A percentile compares a stretch with the other conserved stretches of the same genome.
phyloP scores from a whole-genome alignment of 1,140 invertebrate species.

The Parapsyche elsis region DNA sequence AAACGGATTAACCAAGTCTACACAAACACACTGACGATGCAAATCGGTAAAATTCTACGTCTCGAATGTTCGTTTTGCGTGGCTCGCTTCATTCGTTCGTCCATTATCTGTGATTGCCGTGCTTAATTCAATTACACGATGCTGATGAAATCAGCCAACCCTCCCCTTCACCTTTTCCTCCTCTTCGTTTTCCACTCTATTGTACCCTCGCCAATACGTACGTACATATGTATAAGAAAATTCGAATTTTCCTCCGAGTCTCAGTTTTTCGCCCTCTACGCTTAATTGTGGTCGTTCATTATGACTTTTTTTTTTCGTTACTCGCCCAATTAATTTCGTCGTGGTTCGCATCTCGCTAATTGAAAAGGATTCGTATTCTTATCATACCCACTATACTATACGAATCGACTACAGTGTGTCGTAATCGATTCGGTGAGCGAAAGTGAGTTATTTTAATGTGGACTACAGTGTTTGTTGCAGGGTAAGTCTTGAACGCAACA shows the following conservation, averaged over 20 bases:
- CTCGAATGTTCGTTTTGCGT: conserved; percentile 14
- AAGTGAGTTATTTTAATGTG: too few relatives aligned
- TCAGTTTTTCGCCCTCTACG: background rate
- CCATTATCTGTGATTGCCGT: conserved; percentile 26
- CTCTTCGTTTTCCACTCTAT: too few relatives aligned
- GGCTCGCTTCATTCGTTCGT: background rate
- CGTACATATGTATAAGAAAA: background rate
- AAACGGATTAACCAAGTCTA: too few relatives aligned
- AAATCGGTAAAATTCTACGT: conserved; percentile 4
- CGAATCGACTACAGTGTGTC: too few relatives aligned
- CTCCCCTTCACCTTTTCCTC: background rate
- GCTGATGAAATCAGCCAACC: background rate
- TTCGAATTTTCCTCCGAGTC: background rate
- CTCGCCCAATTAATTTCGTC: too few relatives aligned
- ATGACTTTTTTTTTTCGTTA: background rate
- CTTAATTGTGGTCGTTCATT: background rate
- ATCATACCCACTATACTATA: too few relatives aligned
- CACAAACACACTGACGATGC: background rate
- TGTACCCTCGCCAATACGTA: too few relatives aligned
- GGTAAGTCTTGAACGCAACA: too few relatives aligned
- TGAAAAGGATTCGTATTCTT: too few relatives aligned
- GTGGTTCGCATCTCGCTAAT: too few relatives aligned
- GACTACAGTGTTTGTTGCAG: too few relatives aligned
- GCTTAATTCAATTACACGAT: conserved; percentile 32
- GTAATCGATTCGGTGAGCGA: too few relatives aligned